These are phyloP conservation scores for Manis crassicaudata DNA, from an alignment of 2,797 vertebrate genomes.

Conservation along the genomic window DNA sequence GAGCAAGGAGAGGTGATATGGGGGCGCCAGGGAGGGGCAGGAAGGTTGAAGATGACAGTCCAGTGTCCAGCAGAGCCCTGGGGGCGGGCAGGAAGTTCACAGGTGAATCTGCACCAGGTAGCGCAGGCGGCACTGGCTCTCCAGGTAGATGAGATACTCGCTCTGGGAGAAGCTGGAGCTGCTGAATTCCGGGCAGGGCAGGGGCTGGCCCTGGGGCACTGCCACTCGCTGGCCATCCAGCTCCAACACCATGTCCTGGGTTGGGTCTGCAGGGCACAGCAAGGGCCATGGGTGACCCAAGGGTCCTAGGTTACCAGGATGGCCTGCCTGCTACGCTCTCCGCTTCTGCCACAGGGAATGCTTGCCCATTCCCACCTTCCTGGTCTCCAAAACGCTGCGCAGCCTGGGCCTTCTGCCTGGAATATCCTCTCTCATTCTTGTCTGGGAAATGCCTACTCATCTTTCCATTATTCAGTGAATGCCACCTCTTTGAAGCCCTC, in stretches of 20 bases:
- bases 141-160: constrained; percentile 95
- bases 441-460: background rate
- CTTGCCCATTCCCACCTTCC: background rate
- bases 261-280: constrained; percentile 86
- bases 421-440: background rate
- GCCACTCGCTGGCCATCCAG: constrained; percentile 89
- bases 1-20: background rate
- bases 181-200: constrained; percentile 82
- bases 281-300: background rate
- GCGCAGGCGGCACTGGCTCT: constrained; percentile 93
- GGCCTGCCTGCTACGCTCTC: accelerated
- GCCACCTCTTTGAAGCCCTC: background rate
- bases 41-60: background rate
- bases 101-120: constrained; percentile 93
- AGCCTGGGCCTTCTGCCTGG: background rate
- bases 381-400: background rate
- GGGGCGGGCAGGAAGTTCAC: constrained; percentile 41
- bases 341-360: background rate
- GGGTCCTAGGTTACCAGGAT: background rate
- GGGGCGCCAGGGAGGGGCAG: background rate
- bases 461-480: background rate
- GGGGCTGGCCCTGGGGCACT: constrained; percentile 90
- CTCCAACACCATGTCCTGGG: constrained; percentile 85
- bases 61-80: background rate
- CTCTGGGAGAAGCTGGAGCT: constrained; percentile 89